Evolutionary conservation across 2,888 invertebrate species (phyloP), one percentile per base, ranked within the genome.

Genomic region (Mesoligia furuncula): DNA sequence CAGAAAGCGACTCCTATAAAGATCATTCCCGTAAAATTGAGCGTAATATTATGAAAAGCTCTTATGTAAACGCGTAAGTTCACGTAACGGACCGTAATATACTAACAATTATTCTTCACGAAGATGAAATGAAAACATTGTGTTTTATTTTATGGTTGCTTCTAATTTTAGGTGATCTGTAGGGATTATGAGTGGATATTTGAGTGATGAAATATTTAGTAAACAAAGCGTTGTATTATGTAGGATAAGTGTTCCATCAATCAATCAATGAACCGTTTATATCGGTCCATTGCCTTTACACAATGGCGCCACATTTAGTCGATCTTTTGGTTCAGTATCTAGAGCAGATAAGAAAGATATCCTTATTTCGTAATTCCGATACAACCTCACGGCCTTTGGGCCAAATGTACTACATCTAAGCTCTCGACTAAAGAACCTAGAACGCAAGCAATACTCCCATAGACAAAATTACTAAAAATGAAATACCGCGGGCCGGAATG

Each of bases 201-300:
- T 54, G 36, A 83, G 73, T 59, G 84, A 67, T 79, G 83, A 83
- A 67, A 81, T 79, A 62, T 81, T 79, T 79, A 17, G 66, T 67
- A 83, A 81, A 81, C 72, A 54, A 59, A 66, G 48, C 45, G 45
- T 67, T 62, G 54, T n/a, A 45, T 81, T 81, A 54, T 15, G 54
- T 54, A 15, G 20, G 77, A 48, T 82, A 82, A 76, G 82, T 80
- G 82, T 42, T 68, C 77, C 15, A 64, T 80, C 80, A 77, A 82
- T 80, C 80, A 81, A 80, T 64, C 45, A 36, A 6, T 77, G 42
- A 27, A 66, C 59, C 54, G 66, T 81, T 42, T 59, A 59, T 51
- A 69, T 69, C 6, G 27, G 54, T 59, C 24, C 24, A 68, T 77
- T 45, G 20, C 48, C n/a, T 62, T 72, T 39, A 81, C n/a, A 66